Percentiles rank a stretch among this genome's conserved stretches.
phyloP scores from a whole-genome alignment of 2,113 vertebrate genomes.

The Cettia cetti region DNA sequence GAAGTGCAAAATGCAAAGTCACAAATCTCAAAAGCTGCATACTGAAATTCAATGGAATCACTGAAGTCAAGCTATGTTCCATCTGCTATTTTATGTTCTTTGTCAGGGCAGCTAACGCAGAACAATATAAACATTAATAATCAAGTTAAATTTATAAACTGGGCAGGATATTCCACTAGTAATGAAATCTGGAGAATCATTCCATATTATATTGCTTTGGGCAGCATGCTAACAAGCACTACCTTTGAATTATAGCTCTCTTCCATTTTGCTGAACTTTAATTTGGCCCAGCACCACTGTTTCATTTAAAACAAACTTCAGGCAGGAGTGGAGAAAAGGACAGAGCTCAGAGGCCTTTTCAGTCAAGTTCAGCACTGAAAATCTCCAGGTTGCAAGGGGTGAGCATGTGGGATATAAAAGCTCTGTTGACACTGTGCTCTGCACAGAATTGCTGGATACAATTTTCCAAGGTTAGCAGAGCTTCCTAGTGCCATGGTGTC shows the following conservation, averaged over 20 bases:
- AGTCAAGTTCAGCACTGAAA: not conserved
- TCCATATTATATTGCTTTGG: constrained; percentile 23
- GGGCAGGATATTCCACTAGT: constrained; percentile 23
- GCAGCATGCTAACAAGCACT: constrained; percentile 22
- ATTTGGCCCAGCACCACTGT: constrained; percentile 18
- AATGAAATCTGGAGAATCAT: constrained; percentile 41
- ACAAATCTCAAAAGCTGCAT: not conserved
- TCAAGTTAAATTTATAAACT: constrained; percentile 45
- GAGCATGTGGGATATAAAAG: not conserved
- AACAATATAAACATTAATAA: constrained; percentile 56
- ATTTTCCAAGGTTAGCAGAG: constrained; percentile 19
- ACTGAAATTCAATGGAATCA: not conserved
- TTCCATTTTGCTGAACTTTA: constrained; percentile 20
- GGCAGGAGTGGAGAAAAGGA: not conserved
- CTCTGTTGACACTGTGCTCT: not conserved
- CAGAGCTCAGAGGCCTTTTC: not conserved
- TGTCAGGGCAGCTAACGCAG: constrained; percentile 18
- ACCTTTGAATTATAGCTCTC: constrained; percentile 29
- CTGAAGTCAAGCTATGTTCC: not conserved
- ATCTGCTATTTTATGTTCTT: constrained; percentile 15
- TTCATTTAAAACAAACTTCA: not conserved
- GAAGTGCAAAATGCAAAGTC: not conserved
- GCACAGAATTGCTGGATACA: not conserved
- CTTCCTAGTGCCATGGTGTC: constrained; percentile 13
- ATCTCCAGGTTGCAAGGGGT: not conserved